These are phyloP conservation scores for Carlito syrichta DNA, from an alignment of 2,113 vertebrate species.

Conservation along the genomic window DNA sequence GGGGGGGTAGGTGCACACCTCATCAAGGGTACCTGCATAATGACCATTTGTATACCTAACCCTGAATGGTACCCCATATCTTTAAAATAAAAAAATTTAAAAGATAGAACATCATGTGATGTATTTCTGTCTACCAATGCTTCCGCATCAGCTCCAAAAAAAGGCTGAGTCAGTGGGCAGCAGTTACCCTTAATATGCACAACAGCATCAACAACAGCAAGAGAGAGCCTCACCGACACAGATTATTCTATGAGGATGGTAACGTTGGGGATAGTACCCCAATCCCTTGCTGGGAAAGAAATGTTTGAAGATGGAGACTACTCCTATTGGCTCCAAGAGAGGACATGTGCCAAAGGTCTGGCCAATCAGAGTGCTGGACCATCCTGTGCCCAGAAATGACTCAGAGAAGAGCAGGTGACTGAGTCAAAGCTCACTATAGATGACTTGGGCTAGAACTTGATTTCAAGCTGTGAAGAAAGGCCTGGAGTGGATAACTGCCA, in stretches of 20 bases:
- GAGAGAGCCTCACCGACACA: neutral
- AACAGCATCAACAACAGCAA: neutral
- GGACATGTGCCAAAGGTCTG: neutral
- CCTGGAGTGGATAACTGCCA: too few relatives aligned
- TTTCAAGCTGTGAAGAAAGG: neutral
- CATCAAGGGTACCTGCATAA: too few relatives aligned
- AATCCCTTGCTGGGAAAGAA: neutral
- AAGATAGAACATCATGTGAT: neutral
- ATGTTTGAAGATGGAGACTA: neutral
- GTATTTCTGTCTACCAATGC: neutral
- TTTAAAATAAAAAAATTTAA: too few relatives aligned
- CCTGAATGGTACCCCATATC: too few relatives aligned
- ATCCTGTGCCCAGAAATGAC: neutral
- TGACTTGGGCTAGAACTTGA: neutral
- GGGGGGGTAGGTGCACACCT: too few relatives aligned
- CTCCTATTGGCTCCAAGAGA: neutral
- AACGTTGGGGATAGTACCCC: neutral
- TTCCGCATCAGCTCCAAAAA: neutral
- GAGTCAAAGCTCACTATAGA: neutral
- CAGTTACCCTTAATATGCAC: neutral
- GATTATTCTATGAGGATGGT: neutral
- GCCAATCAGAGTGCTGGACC: neutral
- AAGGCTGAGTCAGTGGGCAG: neutral
- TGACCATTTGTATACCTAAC: too few relatives aligned
- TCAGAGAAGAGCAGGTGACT: neutral